Percentiles rank a stretch among this genome's conserved stretches.
These are phyloP conservation scores for Halcyon smyrnensis DNA, from an alignment of 2,797 vertebrate genomes.

Conservation along the genomic window DNA sequence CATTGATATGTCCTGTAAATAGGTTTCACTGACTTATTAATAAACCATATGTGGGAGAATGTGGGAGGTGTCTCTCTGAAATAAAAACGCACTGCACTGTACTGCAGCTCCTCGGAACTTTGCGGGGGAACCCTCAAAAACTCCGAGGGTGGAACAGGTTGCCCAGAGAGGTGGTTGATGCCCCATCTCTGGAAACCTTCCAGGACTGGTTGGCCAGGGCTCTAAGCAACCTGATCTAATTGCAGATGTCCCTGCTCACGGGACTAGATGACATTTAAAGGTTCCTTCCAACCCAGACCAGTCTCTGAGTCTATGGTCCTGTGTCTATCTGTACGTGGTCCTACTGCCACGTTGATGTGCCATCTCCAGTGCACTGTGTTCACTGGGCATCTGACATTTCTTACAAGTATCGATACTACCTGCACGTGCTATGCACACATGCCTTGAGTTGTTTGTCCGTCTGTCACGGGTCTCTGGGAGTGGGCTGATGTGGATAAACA, in stretches of 20 bases:
- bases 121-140: neutral
- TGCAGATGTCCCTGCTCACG: neutral
- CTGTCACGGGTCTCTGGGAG: neutral
- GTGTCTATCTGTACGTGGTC: accelerated
- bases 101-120: neutral
- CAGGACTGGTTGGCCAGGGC: neutral
- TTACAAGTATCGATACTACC: neutral
- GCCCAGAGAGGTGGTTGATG: neutral
- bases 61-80: constrained; percentile 29
- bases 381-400: neutral
- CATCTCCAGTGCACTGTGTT: neutral
- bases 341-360: neutral
- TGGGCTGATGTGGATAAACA: accelerated
- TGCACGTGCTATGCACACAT: accelerated
- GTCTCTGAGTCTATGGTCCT: accelerated
- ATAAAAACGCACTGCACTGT: neutral
- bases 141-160: neutral
- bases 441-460: accelerated
- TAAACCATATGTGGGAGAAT: neutral
- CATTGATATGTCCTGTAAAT: neutral
- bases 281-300: neutral
- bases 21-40: constrained; percentile 23
- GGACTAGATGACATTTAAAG: neutral
- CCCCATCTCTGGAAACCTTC: neutral
- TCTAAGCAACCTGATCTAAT: neutral